Evolutionary conservation across 2,113 vertebrate species (phyloP).

Genomic region (Coryphaenoides rupestris): DNA sequence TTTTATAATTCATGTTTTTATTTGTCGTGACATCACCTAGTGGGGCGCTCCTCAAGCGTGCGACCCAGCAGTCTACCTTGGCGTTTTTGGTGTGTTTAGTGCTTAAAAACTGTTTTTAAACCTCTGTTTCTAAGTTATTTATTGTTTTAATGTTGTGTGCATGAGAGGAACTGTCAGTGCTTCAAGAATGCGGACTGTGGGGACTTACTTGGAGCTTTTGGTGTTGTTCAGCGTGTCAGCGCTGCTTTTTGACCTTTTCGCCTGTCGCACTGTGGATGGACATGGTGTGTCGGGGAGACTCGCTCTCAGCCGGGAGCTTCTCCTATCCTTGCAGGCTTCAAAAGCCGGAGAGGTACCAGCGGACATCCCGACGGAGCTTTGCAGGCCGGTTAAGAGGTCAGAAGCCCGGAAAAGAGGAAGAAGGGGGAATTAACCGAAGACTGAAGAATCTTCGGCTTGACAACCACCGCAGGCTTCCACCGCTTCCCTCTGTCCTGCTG

Average conservation of each 20-base stretch:
- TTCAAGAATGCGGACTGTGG: neutral
- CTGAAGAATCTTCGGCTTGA: neutral
- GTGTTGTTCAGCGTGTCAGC: no score
- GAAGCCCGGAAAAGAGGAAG: neutral
- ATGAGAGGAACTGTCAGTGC: neutral
- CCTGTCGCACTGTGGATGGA: neutral
- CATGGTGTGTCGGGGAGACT: neutral
- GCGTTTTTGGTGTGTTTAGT: neutral
- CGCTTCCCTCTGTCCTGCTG: conserved; percentile 1
- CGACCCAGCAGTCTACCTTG: neutral
- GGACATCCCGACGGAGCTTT: no score
- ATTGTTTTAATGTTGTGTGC: neutral
- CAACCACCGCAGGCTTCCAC: neutral
- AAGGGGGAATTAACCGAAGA: conserved; percentile 9
- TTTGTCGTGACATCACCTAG: no score
- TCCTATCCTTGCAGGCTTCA: neutral
- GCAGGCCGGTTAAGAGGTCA: neutral
- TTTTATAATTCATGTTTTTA: no score
- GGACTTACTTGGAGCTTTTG: neutral
- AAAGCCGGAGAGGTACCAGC: neutral
- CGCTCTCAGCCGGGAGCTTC: neutral
- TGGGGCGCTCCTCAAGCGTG: neutral
- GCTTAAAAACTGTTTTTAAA: neutral
- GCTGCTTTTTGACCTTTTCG: no score
- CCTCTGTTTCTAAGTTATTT: no score